These are phyloP conservation scores for Podarcis cretensis DNA, from an alignment of 2,113 vertebrate genomes.

Conservation along the genomic window DNA sequence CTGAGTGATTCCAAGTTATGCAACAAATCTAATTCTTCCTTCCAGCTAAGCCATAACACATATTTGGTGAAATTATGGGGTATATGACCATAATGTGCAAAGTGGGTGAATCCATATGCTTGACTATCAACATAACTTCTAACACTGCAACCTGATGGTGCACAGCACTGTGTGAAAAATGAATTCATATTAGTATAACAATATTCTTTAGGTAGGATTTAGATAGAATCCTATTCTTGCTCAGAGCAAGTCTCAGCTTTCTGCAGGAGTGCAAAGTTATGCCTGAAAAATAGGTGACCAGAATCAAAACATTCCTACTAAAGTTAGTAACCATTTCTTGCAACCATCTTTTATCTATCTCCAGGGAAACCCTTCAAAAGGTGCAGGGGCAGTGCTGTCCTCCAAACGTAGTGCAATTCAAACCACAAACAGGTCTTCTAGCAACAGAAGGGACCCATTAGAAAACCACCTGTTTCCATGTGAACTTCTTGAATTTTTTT, in stretches of 20 bases:
- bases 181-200: background rate
- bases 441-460: background rate
- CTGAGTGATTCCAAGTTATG: conserved; percentile 2
- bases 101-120: background rate
- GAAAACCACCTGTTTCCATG: background rate
- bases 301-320: background rate
- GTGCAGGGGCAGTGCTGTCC: background rate
- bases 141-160: background rate
- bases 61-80: background rate
- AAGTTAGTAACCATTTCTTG: background rate
- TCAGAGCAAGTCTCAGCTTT: background rate
- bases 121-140: background rate
- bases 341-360: background rate
- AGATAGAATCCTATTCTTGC: background rate
- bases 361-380: background rate
- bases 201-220: too few species aligned
- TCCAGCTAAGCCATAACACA: background rate
- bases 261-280: background rate
- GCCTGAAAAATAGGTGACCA: background rate
- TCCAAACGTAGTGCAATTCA: background rate
- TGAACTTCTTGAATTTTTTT: background rate
- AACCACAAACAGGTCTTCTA: background rate
- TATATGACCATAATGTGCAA: background rate
- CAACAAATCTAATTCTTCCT: background rate
- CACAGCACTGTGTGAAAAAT: background rate